Percentiles rank a stretch among this genome's conserved stretches.
These are phyloP conservation scores for Nettapus auritus DNA, from an alignment of 2,113 vertebrate genomes.

Conservation along the genomic window DNA sequence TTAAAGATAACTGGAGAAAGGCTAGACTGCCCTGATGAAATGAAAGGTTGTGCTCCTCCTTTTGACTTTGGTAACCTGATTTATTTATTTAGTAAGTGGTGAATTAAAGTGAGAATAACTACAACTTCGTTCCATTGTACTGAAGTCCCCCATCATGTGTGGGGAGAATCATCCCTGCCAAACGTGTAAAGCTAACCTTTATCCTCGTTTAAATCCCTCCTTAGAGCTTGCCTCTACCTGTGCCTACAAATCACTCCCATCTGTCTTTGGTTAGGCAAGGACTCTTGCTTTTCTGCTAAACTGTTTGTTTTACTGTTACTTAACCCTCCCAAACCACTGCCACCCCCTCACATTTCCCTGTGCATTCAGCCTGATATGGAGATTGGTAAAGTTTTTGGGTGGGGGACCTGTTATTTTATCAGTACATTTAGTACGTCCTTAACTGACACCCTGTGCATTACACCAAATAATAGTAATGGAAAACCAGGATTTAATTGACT, in stretches of 20 bases:
- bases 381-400: conserved; percentile 2
- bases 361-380: neutral
- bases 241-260: conserved; percentile 36
- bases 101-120: neutral
- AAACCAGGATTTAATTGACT: neutral
- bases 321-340: conserved; percentile 10
- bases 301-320: conserved; percentile 45
- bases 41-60: neutral
- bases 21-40: neutral
- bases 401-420: neutral
- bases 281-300: conserved; percentile 45
- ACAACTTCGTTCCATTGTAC: neutral
- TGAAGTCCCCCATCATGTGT: neutral
- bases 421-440: neutral
- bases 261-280: conserved; percentile 39
- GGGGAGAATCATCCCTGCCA: neutral
- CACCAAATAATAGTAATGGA: neutral
- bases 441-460: neutral
- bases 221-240: conserved; percentile 22
- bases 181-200: conserved; percentile 13
- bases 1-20: neutral
- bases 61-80: neutral
- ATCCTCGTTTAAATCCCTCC: neutral
- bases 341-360: neutral
- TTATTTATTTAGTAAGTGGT: neutral